These are phyloP conservation scores for Bucco capensis DNA, from an alignment of 2,113 vertebrate species.

Conservation along the genomic window DNA sequence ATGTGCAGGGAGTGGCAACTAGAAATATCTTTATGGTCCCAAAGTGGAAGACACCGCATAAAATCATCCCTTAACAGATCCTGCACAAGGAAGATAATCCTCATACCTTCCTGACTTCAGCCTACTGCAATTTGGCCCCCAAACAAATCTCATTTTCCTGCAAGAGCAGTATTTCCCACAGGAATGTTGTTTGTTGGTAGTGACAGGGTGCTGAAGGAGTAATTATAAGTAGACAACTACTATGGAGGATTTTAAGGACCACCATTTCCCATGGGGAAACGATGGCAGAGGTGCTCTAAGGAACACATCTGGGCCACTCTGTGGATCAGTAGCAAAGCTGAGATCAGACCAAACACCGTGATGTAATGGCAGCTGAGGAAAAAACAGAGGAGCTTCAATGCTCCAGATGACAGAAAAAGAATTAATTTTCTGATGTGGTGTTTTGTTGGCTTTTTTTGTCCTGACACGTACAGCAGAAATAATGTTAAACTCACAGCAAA, in stretches of 20 bases:
- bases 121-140: neutral
- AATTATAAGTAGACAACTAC: neutral
- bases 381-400: neutral
- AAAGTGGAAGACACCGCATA: neutral
- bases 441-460: conserved; percentile 51
- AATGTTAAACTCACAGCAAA: conserved; percentile 48
- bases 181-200: neutral
- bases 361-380: neutral
- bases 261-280: neutral
- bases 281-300: neutral
- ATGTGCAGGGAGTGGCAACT: fast-evolving
- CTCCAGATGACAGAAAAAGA: conserved; percentile 23
- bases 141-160: neutral
- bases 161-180: neutral
- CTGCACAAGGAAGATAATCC: neutral
- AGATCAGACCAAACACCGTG: neutral
- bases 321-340: neutral
- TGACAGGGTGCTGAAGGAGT: neutral
- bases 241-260: neutral
- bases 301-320: neutral
- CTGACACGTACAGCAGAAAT: conserved; percentile 56
- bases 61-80: neutral
- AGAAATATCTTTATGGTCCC: neutral
- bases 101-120: neutral
- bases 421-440: conserved; percentile 44